phyloP scores from a whole-genome alignment of 2,888 invertebrate species.

The Chalcosyrphus nemorum region DNA sequence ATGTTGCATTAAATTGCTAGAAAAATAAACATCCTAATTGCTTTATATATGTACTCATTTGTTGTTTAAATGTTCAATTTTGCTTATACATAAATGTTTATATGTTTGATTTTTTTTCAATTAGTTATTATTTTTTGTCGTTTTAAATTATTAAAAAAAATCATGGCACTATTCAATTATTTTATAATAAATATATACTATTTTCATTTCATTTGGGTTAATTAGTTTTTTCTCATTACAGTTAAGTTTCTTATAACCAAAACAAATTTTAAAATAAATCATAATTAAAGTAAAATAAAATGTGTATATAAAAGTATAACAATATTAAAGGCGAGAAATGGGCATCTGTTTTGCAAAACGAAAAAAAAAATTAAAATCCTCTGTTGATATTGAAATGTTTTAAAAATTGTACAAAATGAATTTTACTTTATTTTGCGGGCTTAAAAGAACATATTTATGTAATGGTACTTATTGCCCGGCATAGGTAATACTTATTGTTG shows the following conservation, averaged over 20 bases:
- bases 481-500: not conserved
- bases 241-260: conserved; percentile 15
- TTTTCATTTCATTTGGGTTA: conserved; percentile 44
- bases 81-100: conserved; percentile 48
- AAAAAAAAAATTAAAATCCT: conserved; percentile 53
- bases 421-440: not conserved
- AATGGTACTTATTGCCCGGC: not conserved
- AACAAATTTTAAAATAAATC: not conserved
- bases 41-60: conserved; percentile 75
- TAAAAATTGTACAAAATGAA: conserved; percentile 7
- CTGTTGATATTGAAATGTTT: conserved; percentile 65
- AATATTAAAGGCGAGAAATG: conserved; percentile 46
- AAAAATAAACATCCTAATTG: conserved; percentile 80
- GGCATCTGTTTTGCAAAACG: conserved; percentile 60
- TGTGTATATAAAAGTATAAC: not conserved
- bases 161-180: conserved; percentile 71
- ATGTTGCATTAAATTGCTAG: conserved; percentile 78
- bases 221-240: conserved; percentile 28
- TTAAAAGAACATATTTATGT: too few relatives aligned
- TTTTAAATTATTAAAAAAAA: conserved; percentile 56
- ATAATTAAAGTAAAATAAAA: conserved; percentile 7
- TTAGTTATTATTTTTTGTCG: conserved; percentile 12
- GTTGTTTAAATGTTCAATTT: conserved; percentile 55
- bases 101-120: conserved; percentile 53
- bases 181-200: conserved; percentile 64